These are phyloP conservation scores for Notamacropus eugenii DNA, from an alignment of 2,797 vertebrate species.

Conservation along the genomic window DNA sequence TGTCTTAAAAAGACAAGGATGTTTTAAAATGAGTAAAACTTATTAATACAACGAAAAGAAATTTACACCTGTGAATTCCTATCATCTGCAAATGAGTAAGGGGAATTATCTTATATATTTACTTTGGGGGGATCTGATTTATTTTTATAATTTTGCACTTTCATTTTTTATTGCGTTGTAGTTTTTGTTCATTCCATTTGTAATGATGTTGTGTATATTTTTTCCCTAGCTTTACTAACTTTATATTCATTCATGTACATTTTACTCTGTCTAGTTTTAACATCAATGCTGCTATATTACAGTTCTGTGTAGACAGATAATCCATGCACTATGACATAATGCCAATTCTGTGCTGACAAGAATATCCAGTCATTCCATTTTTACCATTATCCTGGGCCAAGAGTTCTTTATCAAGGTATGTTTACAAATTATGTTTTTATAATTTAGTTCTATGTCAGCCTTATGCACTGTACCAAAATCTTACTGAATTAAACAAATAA, in stretches of 20 bases:
- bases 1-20: too few species aligned
- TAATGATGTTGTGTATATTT: background rate
- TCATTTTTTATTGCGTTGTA: background rate
- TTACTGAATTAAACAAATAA: background rate
- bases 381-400: background rate
- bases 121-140: background rate
- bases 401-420: background rate
- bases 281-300: constrained; percentile 8
- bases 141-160: background rate
- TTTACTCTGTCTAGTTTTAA: background rate
- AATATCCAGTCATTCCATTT: constrained; percentile 21
- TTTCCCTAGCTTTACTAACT: background rate
- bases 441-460: background rate
- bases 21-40: background rate
- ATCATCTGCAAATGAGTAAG: background rate
- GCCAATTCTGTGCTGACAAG: constrained; percentile 48
- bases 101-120: background rate
- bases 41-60: background rate
- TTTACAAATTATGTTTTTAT: background rate
- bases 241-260: background rate
- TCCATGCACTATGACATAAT: constrained; percentile 5
- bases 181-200: background rate
- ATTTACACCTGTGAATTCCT: background rate
- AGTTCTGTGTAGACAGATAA: constrained; percentile 40
- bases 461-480: background rate